Percentiles rank a stretch among this genome's conserved stretches.
Conservation (phyloP, 2,113 vertebrate species). For the Ameiurus melas region DNA sequence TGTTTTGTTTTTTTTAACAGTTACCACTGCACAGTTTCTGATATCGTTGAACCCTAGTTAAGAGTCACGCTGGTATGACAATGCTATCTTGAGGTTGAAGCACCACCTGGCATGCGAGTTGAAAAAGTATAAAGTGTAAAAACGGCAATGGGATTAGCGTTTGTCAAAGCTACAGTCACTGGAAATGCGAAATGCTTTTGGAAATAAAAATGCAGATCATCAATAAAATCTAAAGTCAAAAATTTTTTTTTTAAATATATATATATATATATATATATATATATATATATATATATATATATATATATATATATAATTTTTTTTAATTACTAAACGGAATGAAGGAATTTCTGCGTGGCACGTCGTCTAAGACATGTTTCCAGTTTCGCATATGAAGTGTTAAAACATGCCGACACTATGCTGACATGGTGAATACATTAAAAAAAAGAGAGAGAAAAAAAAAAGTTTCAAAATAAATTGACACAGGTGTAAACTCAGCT, state of each 20-base stretch:
- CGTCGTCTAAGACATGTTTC: constrained; percentile 46
- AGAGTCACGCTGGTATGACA: constrained; percentile 50
- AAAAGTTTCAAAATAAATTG: background rate
- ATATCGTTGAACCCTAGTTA: constrained; percentile 61
- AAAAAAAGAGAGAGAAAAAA: constrained; percentile 45
- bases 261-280: too few relatives aligned
- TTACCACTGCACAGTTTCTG: constrained; percentile 93
- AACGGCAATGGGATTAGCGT: constrained; percentile 29
- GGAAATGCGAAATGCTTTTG: constrained; percentile 14
- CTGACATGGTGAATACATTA: constrained; percentile 48
- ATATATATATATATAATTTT: too few relatives aligned
- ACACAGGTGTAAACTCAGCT: constrained; percentile 77
- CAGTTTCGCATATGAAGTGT: constrained; percentile 52
- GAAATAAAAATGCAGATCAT: constrained; percentile 25
- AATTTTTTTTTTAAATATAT: too few relatives aligned
- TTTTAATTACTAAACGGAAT: background rate
- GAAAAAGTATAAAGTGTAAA: constrained; percentile 24
- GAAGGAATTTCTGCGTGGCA: background rate
- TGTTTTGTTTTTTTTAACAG: constrained; percentile 73
- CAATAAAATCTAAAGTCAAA: background rate
- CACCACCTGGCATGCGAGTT: constrained; percentile 82
- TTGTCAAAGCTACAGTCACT: constrained; percentile 15
- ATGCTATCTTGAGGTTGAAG: constrained; percentile 77
- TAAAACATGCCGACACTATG: constrained; percentile 48
- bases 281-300: too few relatives aligned